Base-by-base conservation (phyloP, 2,113 vertebrate genomes). In the Agapornis roseicollis region DNA sequence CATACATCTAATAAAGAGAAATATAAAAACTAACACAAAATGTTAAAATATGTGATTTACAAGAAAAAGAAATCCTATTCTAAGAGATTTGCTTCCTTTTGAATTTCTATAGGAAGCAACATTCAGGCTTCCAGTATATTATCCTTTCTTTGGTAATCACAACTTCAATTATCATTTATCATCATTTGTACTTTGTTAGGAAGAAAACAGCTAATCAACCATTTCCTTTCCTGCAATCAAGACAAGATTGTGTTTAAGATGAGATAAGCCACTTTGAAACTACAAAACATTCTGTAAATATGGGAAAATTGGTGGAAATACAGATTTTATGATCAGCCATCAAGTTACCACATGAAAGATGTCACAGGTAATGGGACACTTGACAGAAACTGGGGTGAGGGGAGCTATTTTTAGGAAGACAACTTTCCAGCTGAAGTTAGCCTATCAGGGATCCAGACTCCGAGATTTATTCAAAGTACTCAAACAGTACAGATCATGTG, bases 171-270 rank as follows among this genome's bases (percentile, higher is more conserved):
- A 78, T 16, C 80, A 70, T 86, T 90, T 68, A 87, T 74, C 83
- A 94, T 94, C 83, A 68, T 86, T 72, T 66, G 23, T 74, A 24
- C 16, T 88, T 80, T 68, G 24, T 84, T 92, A 84, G 77, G 50
- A 95, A 83, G 60, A 93, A 93, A 90, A 80, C 19, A 68, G 47
- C 55, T 93, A 31, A 86, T 93, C 72, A 92, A 56, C 33, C 47
- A 39, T 78, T 94, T 95, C 69, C 77, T 89, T 78, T 90, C 55
- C 65, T 46, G 69, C 69, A 88, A 92, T 92, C 72, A 92, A 44
- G 86, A 64, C 68, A 78, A 66, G 60, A 92, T 84, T 90, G 50
- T 85, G 68, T 44, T 93, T 33, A 58, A 60, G 80, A 90, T 80
- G 55, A 88, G 49, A 66, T 81, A 89, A 89, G 16, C 50, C 42